Evolutionary conservation across 1,140 invertebrate species (phyloP).

Genomic region (Scaptodrosophila lebanonensis): DNA sequence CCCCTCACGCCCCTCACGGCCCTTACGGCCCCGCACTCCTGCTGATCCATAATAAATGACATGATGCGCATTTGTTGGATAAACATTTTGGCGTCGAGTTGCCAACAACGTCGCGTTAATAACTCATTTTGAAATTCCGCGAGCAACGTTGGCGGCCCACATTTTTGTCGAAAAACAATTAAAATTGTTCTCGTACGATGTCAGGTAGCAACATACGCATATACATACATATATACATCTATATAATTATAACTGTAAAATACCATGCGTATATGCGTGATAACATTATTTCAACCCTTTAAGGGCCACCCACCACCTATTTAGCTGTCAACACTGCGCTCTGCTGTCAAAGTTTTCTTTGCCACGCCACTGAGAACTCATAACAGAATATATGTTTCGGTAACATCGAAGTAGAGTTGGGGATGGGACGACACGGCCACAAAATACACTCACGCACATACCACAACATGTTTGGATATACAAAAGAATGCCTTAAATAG

Average conservation of each 20-base stretch:
- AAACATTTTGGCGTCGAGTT: slow-evolving; percentile 44
- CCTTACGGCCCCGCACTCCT: neutral
- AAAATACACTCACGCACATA: too few relatives aligned
- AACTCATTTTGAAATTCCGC: slow-evolving; percentile 76
- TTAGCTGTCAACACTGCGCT: neutral
- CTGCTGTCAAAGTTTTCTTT: slow-evolving; percentile 4
- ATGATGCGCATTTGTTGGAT: slow-evolving; percentile 58
- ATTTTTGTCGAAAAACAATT: slow-evolving; percentile 58
- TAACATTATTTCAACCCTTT: slow-evolving; percentile 34
- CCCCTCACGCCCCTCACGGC: slow-evolving; percentile 35
- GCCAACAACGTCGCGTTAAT: slow-evolving; percentile 62
- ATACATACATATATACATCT: too few relatives aligned
- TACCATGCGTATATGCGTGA: slow-evolving; percentile 21
- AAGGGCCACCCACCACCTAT: neutral
- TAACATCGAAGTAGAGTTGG: too few relatives aligned
- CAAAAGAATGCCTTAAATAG: too few relatives aligned
- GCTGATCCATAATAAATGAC: slow-evolving; percentile 66
- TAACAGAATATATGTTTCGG: neutral
- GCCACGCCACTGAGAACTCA: slow-evolving; percentile 17
- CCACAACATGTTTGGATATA: too few relatives aligned
- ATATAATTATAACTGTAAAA: slow-evolving; percentile 36
- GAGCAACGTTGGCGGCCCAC: slow-evolving; percentile 38
- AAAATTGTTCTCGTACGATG: slow-evolving; percentile 55
- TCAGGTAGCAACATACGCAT: slow-evolving; percentile 35
- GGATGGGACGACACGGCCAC: too few relatives aligned